Evolutionary conservation across 1,140 invertebrate species (phyloP).

Genomic region (Trichonephila inaurata): DNA sequence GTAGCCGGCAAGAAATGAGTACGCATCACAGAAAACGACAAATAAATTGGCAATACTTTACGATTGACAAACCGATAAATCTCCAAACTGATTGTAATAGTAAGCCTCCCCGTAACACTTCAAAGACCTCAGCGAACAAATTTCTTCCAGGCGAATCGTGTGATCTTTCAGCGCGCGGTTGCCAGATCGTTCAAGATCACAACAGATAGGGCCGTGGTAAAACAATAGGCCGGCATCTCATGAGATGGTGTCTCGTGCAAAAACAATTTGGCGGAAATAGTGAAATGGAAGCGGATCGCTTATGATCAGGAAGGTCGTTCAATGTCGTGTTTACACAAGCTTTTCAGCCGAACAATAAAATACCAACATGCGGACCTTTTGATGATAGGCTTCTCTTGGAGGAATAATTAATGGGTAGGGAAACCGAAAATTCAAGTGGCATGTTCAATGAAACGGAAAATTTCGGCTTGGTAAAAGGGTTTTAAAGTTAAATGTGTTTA

Average conservation of each 20-base stretch:
- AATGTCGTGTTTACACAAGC: constrained; percentile 55
- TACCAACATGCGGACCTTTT: constrained; percentile 23
- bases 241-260: constrained; percentile 21
- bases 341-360: constrained; percentile 47
- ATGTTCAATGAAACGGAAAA: constrained; percentile 45
- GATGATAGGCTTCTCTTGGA: constrained; percentile 1
- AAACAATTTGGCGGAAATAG: constrained; percentile 25
- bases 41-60: constrained; percentile 50
- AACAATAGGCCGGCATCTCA: constrained; percentile 25
- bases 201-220: background rate
- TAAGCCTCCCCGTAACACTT: constrained; percentile 33
- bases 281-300: background rate
- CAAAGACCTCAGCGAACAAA: constrained; percentile 42
- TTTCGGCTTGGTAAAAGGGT: background rate
- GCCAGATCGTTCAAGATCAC: background rate
- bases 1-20: background rate
- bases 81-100: constrained; percentile 49
- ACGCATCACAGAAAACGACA: background rate
- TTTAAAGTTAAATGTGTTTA: constrained; percentile 50
- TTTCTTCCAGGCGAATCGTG: constrained; percentile 31
- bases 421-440: constrained; percentile 14
- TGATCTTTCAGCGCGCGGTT: constrained; percentile 14
- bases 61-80: constrained; percentile 66
- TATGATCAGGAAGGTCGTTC: constrained; percentile 38
- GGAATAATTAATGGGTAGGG: constrained; percentile 26